Base-by-base conservation (phyloP, 2,113 vertebrate genomes). In the Baryphthengus martii region DNA sequence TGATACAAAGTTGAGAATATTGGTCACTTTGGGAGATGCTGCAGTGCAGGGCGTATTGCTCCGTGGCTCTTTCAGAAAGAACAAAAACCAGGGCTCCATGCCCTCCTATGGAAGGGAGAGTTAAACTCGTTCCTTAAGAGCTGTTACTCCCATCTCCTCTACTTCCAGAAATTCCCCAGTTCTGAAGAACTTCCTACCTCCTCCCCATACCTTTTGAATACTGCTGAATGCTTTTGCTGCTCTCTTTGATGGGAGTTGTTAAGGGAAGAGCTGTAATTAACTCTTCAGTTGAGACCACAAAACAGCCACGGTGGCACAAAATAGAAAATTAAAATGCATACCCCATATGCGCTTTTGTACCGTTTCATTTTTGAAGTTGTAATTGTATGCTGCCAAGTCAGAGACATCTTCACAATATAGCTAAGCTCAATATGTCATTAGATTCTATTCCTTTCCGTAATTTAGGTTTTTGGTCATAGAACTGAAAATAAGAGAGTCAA, bases 331-430 rank as follows among this genome's bases (percentile, higher is more conserved):
- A 58, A 96, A 93, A 79, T 88, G 44, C 49, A 47, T 87, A 33
- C 19, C 65, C 14, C 25, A 33, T 75, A 74, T 71, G 28, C 63
- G 37, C 52, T 91, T 96, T 92, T 91, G 50, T 76, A 23, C 49
- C 62, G 23, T 37, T 94, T 86, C 90, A 81, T 78, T 96, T 93
- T 63, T 95, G 42, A 94, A 88, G 35, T 66, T 91, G 24, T 95
- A 95, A 95, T 95, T 93, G 47, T 71, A 87, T 50, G 45, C 31
- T 71, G 61, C 33, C 65, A 89, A 92, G 65, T 77, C 2, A 6
- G 7, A 93, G 72, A 63, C 42, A 85, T 62, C 65, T 78, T 94
- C 62, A 85, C 61, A 92, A 79, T 45, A 62, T 59, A 28, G 82
- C 58, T 90, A 77, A 95, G 25, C 35, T 90, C 65, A 94, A 26